A percentile compares a stretch with the other conserved stretches of the same genome.
phyloP scores from a whole-genome alignment of 35 echinoderm and acorn worm species.

The Eucidaris tribuloides region DNA sequence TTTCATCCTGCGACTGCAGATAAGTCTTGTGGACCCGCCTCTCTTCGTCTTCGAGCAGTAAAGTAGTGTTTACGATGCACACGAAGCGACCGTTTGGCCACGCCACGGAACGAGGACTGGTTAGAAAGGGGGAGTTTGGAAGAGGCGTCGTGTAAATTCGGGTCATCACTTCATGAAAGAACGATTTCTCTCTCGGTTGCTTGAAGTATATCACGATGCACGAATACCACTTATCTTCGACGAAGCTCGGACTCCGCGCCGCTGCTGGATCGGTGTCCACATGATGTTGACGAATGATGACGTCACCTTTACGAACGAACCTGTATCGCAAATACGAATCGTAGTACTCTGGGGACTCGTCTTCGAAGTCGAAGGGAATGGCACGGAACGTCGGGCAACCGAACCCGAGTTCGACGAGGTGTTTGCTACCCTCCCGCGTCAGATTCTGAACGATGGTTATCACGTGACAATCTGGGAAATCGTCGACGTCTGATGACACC shows the following conservation, averaged over 20 bases:
- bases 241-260: not conserved
- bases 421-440: conserved; percentile 18
- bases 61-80: conserved; percentile 10
- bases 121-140: not conserved
- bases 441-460: conserved; percentile 32
- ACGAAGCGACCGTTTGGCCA: not conserved
- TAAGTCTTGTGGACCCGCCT: not conserved
- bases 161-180: not conserved
- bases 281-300: conserved; percentile 26
- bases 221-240: not conserved
- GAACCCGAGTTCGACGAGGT: conserved; percentile 61
- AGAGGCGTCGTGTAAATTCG: not conserved
- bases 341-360: conserved; percentile 34
- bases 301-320: conserved; percentile 35
- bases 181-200: not conserved
- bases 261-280: not conserved
- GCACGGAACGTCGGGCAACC: conserved; percentile 62
- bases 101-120: conserved; percentile 11
- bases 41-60: not conserved
- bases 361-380: conserved; percentile 59
- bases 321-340: conserved; percentile 47
- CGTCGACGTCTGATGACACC: conserved; percentile 34
- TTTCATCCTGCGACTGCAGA: not conserved
- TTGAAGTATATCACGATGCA: not conserved
- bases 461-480: conserved; percentile 10